Evolutionary conservation across 1,140 invertebrate genomes (phyloP), one percentile per base, ranked within the genome.

Genomic region (Tetramorium parvispinum): DNA sequence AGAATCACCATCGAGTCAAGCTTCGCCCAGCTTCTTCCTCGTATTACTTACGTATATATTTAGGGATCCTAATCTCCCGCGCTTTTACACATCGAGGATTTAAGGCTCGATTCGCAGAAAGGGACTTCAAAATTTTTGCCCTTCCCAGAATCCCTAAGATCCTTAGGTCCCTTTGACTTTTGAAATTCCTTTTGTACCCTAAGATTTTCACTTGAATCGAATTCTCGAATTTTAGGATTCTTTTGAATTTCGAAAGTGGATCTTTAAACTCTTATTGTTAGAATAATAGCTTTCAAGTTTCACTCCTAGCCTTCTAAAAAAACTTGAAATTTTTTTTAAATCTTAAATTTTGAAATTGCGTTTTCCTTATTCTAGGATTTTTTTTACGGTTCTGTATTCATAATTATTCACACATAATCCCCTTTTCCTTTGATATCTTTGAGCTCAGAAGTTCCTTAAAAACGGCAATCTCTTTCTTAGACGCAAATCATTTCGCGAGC

Each of bases 1-100:
- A 85, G 83, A 85, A 85, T 16, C 73, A n/a, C 57, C 61, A 40
- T 78, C 71, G n/a, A 76, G 73, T 27, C 70, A 10, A 79, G 73
- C 77, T 79, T 79, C 73, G 59, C n/a, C 59, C 46, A 11, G 66
- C 40, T 59, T 46, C 79, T 57, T 32, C 70, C 68, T 59, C 79
- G 18, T 75, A 43, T 61, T 40, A 21, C 37, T 73, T 51, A 57
- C 21, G 40, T 68, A 49, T 68, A 46, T 68, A 24, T 68, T 68
- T 68, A 18, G 21, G 27, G 24, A 73, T 49, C 27, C 53, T 37
- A 61, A 79, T 66, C 63, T n/a, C 37, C n/a, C 8, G 55, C 32
- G 32, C 61, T 68, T 43, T 68, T 51, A 49, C 49, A 21, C 18
- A 27, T 18, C 18, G n/a, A 27, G 49, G 32, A 51, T 37, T 66